These are phyloP conservation scores for Blennius ocellaris DNA, from an alignment of 2,113 vertebrate species.

Conservation along the genomic window DNA sequence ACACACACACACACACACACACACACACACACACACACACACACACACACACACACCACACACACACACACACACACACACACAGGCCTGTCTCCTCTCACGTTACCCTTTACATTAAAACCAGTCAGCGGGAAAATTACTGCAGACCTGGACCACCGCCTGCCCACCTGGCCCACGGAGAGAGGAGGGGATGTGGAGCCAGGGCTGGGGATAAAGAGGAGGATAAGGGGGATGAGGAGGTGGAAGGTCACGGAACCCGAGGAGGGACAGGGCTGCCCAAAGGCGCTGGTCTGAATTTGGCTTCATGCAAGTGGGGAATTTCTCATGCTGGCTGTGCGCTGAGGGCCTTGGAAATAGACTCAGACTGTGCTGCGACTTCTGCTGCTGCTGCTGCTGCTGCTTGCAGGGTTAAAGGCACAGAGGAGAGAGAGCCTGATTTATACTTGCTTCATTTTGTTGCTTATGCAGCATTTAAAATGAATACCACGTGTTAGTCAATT, in stretches of 20 bases:
- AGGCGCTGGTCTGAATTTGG: slow-evolving; percentile 38
- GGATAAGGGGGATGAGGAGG: slow-evolving; percentile 42
- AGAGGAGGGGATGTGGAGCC: slow-evolving; percentile 47
- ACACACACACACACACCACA: slow-evolving; percentile 22
- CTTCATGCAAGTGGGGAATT: slow-evolving; percentile 15
- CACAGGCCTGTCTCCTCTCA: slow-evolving; percentile 67
- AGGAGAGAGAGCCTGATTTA: neutral
- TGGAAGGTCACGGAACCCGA: slow-evolving; percentile 28
- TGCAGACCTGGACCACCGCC: slow-evolving; percentile 75
- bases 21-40: slow-evolving; percentile 7
- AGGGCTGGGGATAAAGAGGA: slow-evolving; percentile 62
- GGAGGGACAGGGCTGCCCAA: slow-evolving; percentile 22
- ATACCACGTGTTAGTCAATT: neutral
- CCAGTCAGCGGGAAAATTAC: slow-evolving; percentile 86
- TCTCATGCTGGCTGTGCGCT: slow-evolving; percentile 24
- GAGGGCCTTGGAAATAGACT: slow-evolving; percentile 8
- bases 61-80: neutral
- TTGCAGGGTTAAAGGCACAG: neutral
- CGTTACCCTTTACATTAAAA: slow-evolving; percentile 87
- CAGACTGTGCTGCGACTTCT: too few species aligned
- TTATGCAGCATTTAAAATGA: neutral
- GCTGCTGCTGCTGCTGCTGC: neutral
- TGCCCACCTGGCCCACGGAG: slow-evolving; percentile 81
- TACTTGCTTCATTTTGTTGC: neutral
- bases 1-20: slow-evolving; percentile 1